Evolutionary conservation across 2,888 invertebrate species (phyloP).

Genomic region (Slavum lentiscoides): DNA sequence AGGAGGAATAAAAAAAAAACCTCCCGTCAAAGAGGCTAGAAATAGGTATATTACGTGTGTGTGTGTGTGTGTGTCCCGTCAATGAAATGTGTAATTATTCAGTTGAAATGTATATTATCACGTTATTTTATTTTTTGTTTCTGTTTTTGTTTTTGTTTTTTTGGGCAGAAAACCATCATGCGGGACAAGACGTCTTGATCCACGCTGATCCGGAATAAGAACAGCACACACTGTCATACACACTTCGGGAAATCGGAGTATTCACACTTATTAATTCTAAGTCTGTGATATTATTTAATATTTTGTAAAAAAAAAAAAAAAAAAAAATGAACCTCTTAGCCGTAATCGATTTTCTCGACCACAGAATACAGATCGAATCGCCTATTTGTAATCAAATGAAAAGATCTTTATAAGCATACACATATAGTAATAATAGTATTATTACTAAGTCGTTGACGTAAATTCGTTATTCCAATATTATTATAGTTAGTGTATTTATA

Average conservation of each 20-base stretch:
- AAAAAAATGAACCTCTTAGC: constrained; percentile 48
- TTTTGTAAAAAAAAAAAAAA: constrained; percentile 12
- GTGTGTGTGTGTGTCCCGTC: neutral
- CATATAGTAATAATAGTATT: neutral
- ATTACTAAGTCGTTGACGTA: constrained; percentile 46
- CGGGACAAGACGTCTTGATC: constrained; percentile 52
- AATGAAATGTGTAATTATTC: constrained; percentile 1
- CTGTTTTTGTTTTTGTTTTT: constrained; percentile 32
- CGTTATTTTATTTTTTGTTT: constrained; percentile 41
- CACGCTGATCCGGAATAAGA: constrained; percentile 48
- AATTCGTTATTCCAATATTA: constrained; percentile 51
- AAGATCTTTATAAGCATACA: constrained; percentile 44
- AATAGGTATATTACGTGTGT: neutral
- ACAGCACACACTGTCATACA: constrained; percentile 48
- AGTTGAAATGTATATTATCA: constrained; percentile 11
- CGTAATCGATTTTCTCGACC: constrained; percentile 50
- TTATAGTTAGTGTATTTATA: constrained; percentile 49
- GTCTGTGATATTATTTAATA: constrained; percentile 51
- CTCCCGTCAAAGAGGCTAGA: neutral
- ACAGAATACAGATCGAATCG: constrained; percentile 51
- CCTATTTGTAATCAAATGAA: constrained; percentile 53
- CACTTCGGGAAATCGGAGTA: constrained; percentile 50
- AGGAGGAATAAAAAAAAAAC: neutral
- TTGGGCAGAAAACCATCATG: constrained; percentile 43
- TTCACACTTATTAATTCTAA: constrained; percentile 36